These are phyloP conservation scores for Thalassoma bifasciatum DNA, from an alignment of 2,113 vertebrate genomes.

Conservation along the genomic window DNA sequence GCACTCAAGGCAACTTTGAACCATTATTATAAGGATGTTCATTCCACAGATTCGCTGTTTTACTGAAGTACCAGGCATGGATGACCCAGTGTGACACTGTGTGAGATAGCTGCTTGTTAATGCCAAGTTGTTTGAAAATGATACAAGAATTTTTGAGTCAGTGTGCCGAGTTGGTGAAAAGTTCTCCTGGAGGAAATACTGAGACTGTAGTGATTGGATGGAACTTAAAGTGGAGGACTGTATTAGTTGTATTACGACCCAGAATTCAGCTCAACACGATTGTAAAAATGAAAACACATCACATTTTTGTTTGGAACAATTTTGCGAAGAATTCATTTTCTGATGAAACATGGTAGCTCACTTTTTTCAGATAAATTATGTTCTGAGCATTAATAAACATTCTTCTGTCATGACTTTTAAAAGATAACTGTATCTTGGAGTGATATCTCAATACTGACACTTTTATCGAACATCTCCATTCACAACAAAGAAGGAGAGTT, in stretches of 20 bases:
- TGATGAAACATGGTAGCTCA: too few relatives aligned
- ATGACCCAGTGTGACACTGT: conserved; percentile 17
- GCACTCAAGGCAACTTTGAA: conserved; percentile 36
- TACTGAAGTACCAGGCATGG: conserved; percentile 3
- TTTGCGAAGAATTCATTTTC: too few relatives aligned
- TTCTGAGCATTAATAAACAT: too few relatives aligned
- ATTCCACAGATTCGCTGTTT: conserved; percentile 30
- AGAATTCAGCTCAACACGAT: too few relatives aligned
- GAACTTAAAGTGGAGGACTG: too few relatives aligned
- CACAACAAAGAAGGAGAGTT: background rate
- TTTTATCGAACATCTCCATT: background rate
- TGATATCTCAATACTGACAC: background rate
- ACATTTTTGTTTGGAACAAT: too few relatives aligned
- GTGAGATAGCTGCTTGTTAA: conserved; percentile 8
- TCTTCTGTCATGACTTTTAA: background rate
- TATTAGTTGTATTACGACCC: too few relatives aligned
- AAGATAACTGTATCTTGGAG: background rate
- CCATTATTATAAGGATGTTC: conserved; percentile 30
- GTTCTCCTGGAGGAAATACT: background rate
- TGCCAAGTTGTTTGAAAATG: background rate
- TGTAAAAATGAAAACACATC: too few relatives aligned
- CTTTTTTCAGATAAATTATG: too few relatives aligned
- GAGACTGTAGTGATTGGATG: too few relatives aligned
- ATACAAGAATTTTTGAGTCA: background rate
- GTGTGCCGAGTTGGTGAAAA: background rate